phyloP scores from a whole-genome alignment of 2,797 vertebrate genomes.

The Takifugu ocellatus region DNA sequence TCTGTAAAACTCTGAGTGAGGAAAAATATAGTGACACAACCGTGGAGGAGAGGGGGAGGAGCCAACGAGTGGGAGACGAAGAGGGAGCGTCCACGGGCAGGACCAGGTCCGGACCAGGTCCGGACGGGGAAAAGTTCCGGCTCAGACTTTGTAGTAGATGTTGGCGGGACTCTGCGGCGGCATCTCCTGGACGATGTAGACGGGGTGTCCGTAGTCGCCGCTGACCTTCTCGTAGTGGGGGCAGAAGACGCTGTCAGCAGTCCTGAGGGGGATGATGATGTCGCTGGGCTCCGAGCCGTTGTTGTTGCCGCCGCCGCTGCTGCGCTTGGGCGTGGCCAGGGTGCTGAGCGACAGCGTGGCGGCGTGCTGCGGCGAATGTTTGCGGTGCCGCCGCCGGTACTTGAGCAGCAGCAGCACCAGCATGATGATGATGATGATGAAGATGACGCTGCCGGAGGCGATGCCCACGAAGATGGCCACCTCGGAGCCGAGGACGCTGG shows the following conservation, averaged over 20 bases:
- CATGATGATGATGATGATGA: conserved; percentile 98
- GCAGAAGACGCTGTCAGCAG: conserved; percentile 98
- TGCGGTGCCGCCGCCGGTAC: conserved; percentile 92
- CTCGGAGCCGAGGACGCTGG: conserved; percentile 89
- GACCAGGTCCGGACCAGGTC: no score
- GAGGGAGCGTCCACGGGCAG: conserved; percentile 38
- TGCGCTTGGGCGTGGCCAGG: conserved; percentile 93
- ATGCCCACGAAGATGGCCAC: conserved; percentile 97
- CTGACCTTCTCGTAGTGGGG: conserved; percentile 99
- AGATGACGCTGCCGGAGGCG: conserved; percentile 94
- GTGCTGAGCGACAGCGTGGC: conserved; percentile 95
- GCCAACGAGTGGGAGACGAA: conserved; percentile 6
- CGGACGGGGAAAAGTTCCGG: not conserved
- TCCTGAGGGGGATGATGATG: conserved; percentile 99
- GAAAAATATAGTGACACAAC: conserved; percentile 44
- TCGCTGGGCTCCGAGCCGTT: conserved; percentile 98
- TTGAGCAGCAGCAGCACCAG: conserved; percentile 95
- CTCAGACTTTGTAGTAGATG: conserved; percentile 99
- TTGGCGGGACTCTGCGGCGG: conserved; percentile 98
- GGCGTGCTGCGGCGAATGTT: conserved; percentile 94
- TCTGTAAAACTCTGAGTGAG: conserved; percentile 30
- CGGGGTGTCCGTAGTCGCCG: conserved; percentile 97
- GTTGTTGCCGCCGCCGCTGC: conserved; percentile 83
- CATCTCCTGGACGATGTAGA: conserved; percentile 99
- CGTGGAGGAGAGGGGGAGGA: conserved; percentile 34